Evolutionary conservation across 2,113 vertebrate genomes (phyloP).

Genomic region (Pachypanchax playfairii): DNA sequence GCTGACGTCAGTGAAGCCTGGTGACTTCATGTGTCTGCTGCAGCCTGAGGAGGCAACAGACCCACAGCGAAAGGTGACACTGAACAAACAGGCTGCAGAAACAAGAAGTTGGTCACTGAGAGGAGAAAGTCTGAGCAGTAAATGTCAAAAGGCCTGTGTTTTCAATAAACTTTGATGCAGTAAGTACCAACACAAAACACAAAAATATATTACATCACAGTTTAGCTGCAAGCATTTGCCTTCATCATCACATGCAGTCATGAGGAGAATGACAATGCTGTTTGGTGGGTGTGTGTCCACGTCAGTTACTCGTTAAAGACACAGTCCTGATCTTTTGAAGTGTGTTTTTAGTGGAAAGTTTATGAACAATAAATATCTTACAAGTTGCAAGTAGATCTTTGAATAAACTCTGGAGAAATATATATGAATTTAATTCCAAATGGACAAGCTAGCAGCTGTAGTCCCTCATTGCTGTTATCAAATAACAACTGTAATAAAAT

Average conservation of each 20-base stretch:
- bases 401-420: no score
- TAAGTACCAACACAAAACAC: neutral
- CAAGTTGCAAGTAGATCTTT: no score
- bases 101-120: neutral
- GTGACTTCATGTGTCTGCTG: slow-evolving; percentile 54
- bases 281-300: slow-evolving; percentile 1
- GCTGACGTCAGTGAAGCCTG: slow-evolving; percentile 51
- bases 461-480: no score
- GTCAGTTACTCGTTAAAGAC: neutral
- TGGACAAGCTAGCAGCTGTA: no score
- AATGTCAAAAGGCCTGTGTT: neutral
- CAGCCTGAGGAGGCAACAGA: slow-evolving; percentile 27
- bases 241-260: neutral
- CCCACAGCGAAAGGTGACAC: slow-evolving; percentile 32
- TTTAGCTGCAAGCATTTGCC: neutral
- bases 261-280: slow-evolving; percentile 6
- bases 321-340: no score
- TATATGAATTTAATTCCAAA: no score
- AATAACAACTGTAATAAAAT: no score
- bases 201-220: slow-evolving; percentile 11
- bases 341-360: no score
- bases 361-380: no score
- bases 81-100: slow-evolving; percentile 22
- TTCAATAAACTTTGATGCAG: neutral
- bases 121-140: neutral